Conservation (phyloP, 2,888 invertebrate genomes). For the Eupsilia transversa region DNA sequence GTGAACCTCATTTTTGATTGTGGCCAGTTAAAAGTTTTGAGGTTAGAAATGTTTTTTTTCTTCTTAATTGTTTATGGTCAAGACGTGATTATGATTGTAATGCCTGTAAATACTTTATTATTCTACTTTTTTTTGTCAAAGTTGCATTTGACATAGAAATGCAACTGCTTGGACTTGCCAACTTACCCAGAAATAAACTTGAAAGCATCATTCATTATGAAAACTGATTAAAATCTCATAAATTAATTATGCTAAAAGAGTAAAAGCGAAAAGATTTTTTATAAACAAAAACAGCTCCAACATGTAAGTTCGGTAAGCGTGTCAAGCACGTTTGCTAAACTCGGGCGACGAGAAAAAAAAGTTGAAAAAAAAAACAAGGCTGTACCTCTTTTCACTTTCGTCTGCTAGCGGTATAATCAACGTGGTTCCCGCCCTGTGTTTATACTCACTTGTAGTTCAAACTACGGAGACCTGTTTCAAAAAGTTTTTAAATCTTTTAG, state of each 20-base stretch:
- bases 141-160: not conserved
- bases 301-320: conserved; percentile 63
- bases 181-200: not conserved
- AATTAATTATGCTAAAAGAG: conserved; percentile 22
- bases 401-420: conserved; percentile 64
- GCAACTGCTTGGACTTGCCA: not conserved
- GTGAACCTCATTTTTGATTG: too few species aligned
- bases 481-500: conserved; percentile 2
- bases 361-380: conserved; percentile 58
- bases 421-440: conserved; percentile 43
- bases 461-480: conserved; percentile 23
- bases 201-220: not conserved
- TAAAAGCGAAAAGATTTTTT: conserved; percentile 43
- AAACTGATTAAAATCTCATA: conserved; percentile 9
- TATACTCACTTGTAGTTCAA: conserved; percentile 21
- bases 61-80: conserved; percentile 17
- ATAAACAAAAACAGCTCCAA: conserved; percentile 45
- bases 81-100: conserved; percentile 17
- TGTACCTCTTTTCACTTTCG: conserved; percentile 74
- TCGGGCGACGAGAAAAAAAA: conserved; percentile 58
- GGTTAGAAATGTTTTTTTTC: conserved; percentile 1
- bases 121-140: conserved; percentile 10
- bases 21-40: conserved; percentile 13
- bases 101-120: conserved; percentile 2
- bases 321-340: conserved; percentile 65